A percentile compares a stretch with the other conserved stretches of the same genome.
These are phyloP conservation scores for Ormyrus pomaceus DNA, from an alignment of 2,888 invertebrate genomes.

Conservation along the genomic window DNA sequence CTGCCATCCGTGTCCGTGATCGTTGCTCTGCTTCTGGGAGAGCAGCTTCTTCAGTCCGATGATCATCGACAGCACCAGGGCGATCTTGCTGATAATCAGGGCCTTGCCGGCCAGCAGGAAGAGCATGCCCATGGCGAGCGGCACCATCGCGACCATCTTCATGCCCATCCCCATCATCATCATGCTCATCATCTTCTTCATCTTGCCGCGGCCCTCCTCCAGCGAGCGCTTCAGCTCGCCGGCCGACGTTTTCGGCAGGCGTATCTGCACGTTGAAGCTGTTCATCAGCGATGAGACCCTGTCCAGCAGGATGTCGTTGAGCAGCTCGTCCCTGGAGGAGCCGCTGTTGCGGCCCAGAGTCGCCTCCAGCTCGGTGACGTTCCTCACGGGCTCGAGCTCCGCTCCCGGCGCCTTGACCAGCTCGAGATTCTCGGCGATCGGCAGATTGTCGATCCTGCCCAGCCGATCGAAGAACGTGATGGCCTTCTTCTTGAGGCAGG, in stretches of 20 bases:
- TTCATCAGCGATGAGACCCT: conserved; percentile 84
- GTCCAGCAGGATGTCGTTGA: conserved; percentile 84
- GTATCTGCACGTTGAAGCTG: conserved; percentile 86
- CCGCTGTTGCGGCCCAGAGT: conserved; percentile 80
- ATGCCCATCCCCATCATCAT: conserved; percentile 93
- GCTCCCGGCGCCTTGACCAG: conserved; percentile 79
- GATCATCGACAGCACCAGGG: conserved; percentile 87
- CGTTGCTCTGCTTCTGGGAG: conserved; percentile 80
- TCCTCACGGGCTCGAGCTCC: conserved; percentile 55
- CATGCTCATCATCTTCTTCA: conserved; percentile 94
- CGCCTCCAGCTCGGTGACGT: conserved; percentile 79
- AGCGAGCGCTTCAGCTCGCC: conserved; percentile 83
- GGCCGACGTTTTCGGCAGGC: conserved; percentile 84
- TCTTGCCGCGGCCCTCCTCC: conserved; percentile 90
- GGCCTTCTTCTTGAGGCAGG: conserved; percentile 89
- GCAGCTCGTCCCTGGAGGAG: conserved; percentile 82
- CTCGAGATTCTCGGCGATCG: conserved; percentile 82
- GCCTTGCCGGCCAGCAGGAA: conserved; percentile 91
- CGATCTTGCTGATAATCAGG: conserved; percentile 89
- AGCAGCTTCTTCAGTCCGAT: conserved; percentile 89
- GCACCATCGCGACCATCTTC: conserved; percentile 89
- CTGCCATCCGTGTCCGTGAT: conserved; percentile 69
- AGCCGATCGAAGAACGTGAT: conserved; percentile 87
- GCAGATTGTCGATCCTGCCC: conserved; percentile 82
- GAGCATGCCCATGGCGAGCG: conserved; percentile 87